These are phyloP conservation scores for Cariama cristata DNA, from an alignment of 2,113 vertebrate genomes.

Conservation along the genomic window DNA sequence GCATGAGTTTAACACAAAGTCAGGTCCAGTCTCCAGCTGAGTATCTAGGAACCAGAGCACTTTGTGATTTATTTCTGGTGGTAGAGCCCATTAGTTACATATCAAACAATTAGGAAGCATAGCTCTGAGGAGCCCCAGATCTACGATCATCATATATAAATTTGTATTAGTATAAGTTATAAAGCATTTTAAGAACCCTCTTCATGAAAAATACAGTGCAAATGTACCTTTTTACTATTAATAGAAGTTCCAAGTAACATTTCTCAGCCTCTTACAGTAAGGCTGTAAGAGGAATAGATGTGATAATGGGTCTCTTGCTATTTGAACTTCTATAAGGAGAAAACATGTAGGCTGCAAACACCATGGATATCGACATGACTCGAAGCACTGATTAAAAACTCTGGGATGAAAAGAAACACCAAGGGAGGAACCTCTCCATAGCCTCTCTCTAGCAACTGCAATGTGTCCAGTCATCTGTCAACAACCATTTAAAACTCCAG, in stretches of 20 bases:
- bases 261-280: background rate
- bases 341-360: background rate
- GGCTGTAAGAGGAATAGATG: slow-evolving; percentile 28
- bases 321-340: slow-evolving; percentile 21
- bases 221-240: slow-evolving; percentile 7
- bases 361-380: background rate
- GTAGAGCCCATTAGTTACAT: background rate
- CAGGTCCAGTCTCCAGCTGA: background rate
- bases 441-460: background rate
- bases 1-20: background rate
- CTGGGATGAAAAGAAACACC: background rate
- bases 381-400: background rate
- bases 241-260: background rate
- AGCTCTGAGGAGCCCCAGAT: background rate
- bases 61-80: background rate
- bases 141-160: background rate
- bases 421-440: background rate
- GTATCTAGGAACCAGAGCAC: background rate
- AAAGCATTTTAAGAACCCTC: background rate
- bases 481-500: background rate
- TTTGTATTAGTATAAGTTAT: background rate
- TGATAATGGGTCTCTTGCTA: slow-evolving; percentile 43
- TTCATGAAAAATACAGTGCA: slow-evolving; percentile 5
- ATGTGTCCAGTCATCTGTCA: background rate
- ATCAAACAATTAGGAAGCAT: background rate